Percentiles rank a stretch among this genome's conserved stretches.
Evolutionary conservation across 2,888 invertebrate genomes (phyloP).

Genomic region (Smittia aterrima): DNA sequence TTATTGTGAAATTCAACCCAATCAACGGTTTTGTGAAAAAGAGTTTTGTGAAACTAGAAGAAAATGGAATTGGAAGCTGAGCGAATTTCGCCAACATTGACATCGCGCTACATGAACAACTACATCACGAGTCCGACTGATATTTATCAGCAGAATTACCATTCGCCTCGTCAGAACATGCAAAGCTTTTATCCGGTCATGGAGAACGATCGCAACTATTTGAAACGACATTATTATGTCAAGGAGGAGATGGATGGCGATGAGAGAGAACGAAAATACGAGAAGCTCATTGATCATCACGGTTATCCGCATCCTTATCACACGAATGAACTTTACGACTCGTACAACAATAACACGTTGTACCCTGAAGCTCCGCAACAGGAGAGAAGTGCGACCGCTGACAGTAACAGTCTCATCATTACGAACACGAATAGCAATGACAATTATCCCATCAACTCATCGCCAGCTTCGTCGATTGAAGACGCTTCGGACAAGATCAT

Average conservation of each 20-base stretch:
- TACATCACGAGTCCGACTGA: slow-evolving; percentile 33
- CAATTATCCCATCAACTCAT: slow-evolving; percentile 38
- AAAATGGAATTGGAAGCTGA: slow-evolving; percentile 37
- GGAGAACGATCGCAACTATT: slow-evolving; percentile 30
- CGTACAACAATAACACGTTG: slow-evolving; percentile 30
- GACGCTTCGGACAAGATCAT: slow-evolving; percentile 26
- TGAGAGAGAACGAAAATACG: slow-evolving; percentile 33
- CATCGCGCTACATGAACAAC: slow-evolving; percentile 34
- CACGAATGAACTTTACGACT: slow-evolving; percentile 26
- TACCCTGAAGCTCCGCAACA: slow-evolving; percentile 25
- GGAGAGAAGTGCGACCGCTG: neutral
- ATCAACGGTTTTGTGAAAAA: too few relatives aligned
- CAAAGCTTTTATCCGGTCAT: slow-evolving; percentile 25
- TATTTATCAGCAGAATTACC: slow-evolving; percentile 36
- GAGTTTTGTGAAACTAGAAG: too few relatives aligned
- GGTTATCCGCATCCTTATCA: slow-evolving; percentile 35
- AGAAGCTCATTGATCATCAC: slow-evolving; percentile 27
- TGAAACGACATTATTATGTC: slow-evolving; percentile 34
- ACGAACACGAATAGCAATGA: slow-evolving; percentile 29
- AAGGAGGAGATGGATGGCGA: slow-evolving; percentile 30
- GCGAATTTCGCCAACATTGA: slow-evolving; percentile 38
- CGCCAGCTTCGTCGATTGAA: slow-evolving; percentile 30
- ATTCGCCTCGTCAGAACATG: slow-evolving; percentile 36
- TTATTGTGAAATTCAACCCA: too few relatives aligned
- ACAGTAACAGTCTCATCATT: neutral